These are phyloP conservation scores for Apodemus speciosus DNA, from an alignment of 2,113 vertebrate genomes.

Conservation along the genomic window DNA sequence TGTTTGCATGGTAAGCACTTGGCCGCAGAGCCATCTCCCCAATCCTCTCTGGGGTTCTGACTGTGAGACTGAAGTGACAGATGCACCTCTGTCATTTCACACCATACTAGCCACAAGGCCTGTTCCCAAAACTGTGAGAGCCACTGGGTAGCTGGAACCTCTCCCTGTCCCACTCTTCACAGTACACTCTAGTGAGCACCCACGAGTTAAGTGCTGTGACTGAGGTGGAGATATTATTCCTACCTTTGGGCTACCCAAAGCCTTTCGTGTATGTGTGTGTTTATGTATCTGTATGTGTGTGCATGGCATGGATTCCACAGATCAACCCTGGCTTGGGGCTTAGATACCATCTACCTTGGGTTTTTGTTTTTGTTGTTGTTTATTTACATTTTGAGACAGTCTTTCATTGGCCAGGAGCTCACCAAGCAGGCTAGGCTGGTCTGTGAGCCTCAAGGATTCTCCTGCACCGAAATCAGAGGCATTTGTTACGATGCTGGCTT, in stretches of 20 bases:
- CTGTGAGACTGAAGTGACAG: not conserved
- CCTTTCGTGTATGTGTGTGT: not conserved
- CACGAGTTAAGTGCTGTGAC: not conserved
- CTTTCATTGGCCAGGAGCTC: not conserved
- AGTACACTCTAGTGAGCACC: too few relatives aligned
- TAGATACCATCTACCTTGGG: not conserved
- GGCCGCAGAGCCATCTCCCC: not conserved
- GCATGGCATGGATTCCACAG: not conserved
- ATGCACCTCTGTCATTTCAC: rapidly evolving
- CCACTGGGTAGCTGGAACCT: rapidly evolving
- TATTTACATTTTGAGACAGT: not conserved
- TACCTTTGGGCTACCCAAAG: not conserved
- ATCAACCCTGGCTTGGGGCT: too few relatives aligned
- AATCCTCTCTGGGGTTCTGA: not conserved
- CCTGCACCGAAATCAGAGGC: not conserved
- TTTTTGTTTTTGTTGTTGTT: not conserved
- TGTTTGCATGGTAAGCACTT: not conserved
- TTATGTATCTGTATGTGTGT: not conserved
- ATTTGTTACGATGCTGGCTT: not conserved
- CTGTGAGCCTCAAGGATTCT: not conserved
- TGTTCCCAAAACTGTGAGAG: not conserved
- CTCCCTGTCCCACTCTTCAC: not conserved
- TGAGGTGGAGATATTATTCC: not conserved
- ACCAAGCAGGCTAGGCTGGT: not conserved
- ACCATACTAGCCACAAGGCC: too few relatives aligned